phyloP scores from a whole-genome alignment of 2,797 vertebrate species.

The Alca torda region DNA sequence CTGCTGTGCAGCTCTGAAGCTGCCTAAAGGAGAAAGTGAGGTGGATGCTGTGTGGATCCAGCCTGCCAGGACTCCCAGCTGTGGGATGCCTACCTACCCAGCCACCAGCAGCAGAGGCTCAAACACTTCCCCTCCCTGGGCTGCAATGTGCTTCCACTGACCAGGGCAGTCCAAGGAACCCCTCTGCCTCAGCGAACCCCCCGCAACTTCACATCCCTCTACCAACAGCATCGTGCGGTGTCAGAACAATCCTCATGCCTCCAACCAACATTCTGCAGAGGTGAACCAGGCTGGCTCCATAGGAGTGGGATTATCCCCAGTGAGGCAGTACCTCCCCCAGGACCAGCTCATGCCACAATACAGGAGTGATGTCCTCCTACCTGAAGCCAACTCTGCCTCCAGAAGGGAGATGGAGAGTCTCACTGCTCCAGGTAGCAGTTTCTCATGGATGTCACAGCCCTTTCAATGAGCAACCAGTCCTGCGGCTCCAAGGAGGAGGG shows the following conservation, averaged over 20 bases:
- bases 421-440: background rate
- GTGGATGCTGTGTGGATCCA: background rate
- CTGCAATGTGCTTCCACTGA: background rate
- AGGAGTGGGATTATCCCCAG: background rate
- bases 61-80: background rate
- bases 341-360: background rate
- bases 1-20: background rate
- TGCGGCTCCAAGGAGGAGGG: background rate
- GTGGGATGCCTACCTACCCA: background rate
- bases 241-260: background rate
- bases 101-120: background rate
- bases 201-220: background rate
- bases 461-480: background rate
- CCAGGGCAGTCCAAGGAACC: background rate
- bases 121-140: background rate
- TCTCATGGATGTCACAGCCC: background rate
- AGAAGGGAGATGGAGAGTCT: background rate
- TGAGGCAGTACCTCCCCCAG: background rate
- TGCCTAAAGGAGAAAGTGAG: background rate
- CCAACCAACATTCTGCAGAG: background rate
- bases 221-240: background rate
- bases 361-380: background rate
- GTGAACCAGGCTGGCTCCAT: background rate
- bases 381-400: background rate
- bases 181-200: background rate